Percentiles rank a stretch among this genome's conserved stretches.
Conservation (phyloP, 2,797 vertebrate genomes). For the Coregonus ussuriensis region DNA sequence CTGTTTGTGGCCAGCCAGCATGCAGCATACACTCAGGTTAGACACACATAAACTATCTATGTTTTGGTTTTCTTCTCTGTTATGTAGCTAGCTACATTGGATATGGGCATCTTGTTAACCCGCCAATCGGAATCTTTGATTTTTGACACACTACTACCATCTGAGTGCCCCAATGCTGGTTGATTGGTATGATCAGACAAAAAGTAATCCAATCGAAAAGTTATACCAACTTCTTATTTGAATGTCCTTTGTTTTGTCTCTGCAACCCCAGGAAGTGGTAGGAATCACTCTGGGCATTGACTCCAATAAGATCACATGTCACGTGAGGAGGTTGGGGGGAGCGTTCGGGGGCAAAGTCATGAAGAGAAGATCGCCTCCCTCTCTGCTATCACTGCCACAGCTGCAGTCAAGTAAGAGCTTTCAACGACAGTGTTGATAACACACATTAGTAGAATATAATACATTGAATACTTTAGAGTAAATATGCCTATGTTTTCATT, state of each 20-base stretch:
- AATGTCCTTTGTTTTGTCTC: neutral
- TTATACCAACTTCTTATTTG: neutral
- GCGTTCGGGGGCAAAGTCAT: conserved; percentile 82
- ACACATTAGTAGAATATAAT: neutral
- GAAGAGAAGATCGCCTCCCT: conserved; percentile 69
- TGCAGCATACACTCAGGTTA: conserved; percentile 58
- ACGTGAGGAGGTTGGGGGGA: conserved; percentile 81
- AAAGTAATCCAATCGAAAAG: neutral
- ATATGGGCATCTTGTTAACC: neutral
- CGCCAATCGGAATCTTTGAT: too few relatives aligned
- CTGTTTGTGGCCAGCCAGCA: conserved; percentile 61
- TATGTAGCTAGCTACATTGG: too few relatives aligned
- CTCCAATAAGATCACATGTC: conserved; percentile 80
- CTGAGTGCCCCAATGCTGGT: too few relatives aligned
- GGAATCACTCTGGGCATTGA: conserved; percentile 73
- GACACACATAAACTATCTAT: neutral
- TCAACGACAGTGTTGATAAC: neutral
- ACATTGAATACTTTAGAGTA: too few relatives aligned
- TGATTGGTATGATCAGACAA: neutral
- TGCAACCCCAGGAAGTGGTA: conserved; percentile 74
- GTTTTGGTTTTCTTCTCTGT: neutral
- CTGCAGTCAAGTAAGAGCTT: conserved; percentile 76
- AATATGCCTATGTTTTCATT: neutral
- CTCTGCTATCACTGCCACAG: conserved; percentile 76
- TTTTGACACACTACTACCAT: too few relatives aligned